Evolutionary conservation across 2,888 invertebrate species (phyloP), one percentile per base, ranked within the genome.

Genomic region (Stictocephala bisonia): DNA sequence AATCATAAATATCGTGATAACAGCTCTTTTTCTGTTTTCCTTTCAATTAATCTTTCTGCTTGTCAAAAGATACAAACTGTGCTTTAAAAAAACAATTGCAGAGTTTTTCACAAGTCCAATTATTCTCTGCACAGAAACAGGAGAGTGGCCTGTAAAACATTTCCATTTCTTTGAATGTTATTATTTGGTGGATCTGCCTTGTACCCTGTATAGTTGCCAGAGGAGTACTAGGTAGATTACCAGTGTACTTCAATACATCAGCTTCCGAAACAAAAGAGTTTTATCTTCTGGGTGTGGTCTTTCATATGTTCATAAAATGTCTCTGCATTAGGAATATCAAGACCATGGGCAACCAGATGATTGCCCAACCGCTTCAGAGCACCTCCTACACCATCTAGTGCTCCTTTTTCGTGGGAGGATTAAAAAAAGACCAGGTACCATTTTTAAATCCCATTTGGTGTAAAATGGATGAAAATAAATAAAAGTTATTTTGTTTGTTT

Each of bases 341-440:
- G 15, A 1, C 70, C 70, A 40, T 69, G 70, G 1, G 56, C 56
- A n/a, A 70, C 70, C 15, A 26, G 13, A 27, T 31, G 13, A 13
- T 70, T 70, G 1, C 35, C 70, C 22, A 53, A 24, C 6, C 53
- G 7, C 27, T 70, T 70, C n/a, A 70, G 22, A 24, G 44, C 68
- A 18, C 68, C 68, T 6, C 68, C 68, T 22, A 68, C 69, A 31
- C 69, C 69, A 69, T 69, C 70, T 22, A 56, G 70, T 6, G 70
- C 56, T 15, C 70, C 70, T 40, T 70, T 70, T 4, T 56, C 70
- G 15, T 70, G 70, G 9, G 70, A 56, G 6, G 70, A 18, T 18
- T 70, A 70, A 70, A 70, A 35, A 53, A 70, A 11, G 20, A 24
- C 70, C 53, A 70, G 1, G 53, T 56, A n/a, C 18, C 56, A 26